Evolutionary conservation across 2,797 vertebrate genomes (phyloP).

Genomic region (Siniperca undulata): DNA sequence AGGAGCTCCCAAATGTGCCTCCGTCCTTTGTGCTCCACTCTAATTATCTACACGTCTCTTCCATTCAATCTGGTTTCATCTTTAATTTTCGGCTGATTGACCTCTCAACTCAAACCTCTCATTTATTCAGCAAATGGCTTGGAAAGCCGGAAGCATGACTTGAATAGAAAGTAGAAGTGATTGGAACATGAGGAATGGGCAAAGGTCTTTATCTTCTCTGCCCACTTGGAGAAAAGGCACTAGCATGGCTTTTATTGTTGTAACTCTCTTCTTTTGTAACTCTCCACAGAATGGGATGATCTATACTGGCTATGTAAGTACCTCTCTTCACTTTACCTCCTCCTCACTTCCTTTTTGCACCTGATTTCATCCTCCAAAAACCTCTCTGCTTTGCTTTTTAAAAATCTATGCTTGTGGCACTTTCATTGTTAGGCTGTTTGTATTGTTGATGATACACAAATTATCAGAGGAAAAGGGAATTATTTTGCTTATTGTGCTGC

Average conservation of each 20-base stretch:
- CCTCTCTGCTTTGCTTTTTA: constrained; percentile 1
- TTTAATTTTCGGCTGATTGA: constrained; percentile 71
- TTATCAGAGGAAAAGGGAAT: neutral
- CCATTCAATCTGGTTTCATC: constrained; percentile 72
- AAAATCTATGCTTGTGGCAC: neutral
- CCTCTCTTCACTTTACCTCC: constrained; percentile 14
- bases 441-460: constrained; percentile 12
- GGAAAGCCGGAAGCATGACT: constrained; percentile 47
- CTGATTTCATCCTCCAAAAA: constrained; percentile 8
- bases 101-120: constrained; percentile 64
- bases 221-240: constrained; percentile 17
- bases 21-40: constrained; percentile 55
- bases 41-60: constrained; percentile 71
- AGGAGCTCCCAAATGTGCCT: constrained; percentile 39
- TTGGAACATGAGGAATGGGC: constrained; percentile 38
- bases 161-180: constrained; percentile 64
- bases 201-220: constrained; percentile 42
- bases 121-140: constrained; percentile 66
- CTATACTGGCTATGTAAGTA: constrained; percentile 93
- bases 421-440: constrained; percentile 18
- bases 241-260: constrained; percentile 21
- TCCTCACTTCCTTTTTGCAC: neutral
- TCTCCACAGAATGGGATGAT: constrained; percentile 89
- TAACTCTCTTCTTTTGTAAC: constrained; percentile 48
- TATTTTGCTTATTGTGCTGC: constrained; percentile 25